Percentiles rank a stretch among this genome's conserved stretches.
These are phyloP conservation scores for Aepyceros melampus DNA, from an alignment of 2,113 vertebrate species.

Conservation along the genomic window DNA sequence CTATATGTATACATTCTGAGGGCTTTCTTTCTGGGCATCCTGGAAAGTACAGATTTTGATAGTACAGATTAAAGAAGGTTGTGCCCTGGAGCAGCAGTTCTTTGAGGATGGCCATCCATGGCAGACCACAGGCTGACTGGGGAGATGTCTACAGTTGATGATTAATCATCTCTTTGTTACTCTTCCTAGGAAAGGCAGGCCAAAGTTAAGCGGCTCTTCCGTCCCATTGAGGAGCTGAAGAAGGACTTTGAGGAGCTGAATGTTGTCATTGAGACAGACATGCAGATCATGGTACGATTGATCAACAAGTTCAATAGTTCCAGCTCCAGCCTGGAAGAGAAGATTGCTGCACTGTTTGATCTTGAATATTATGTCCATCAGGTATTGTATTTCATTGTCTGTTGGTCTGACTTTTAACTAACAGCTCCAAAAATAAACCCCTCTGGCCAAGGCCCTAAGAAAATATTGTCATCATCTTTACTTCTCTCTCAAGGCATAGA, in stretches of 20 bases:
- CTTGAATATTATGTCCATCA: conserved; percentile 97
- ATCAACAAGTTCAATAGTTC: conserved; percentile 89
- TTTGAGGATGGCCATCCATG: not conserved
- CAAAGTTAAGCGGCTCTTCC: conserved; percentile 79
- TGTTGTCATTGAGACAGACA: conserved; percentile 91
- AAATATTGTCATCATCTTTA: not conserved
- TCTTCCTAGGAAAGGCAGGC: conserved; percentile 71
- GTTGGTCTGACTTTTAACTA: not conserved
- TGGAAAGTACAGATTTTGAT: not conserved
- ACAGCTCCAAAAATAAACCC: not conserved
- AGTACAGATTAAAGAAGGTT: not conserved
- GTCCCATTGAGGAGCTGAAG: conserved; percentile 90
- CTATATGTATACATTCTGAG: not conserved
- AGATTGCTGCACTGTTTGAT: conserved; percentile 87
- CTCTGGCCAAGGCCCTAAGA: not conserved
- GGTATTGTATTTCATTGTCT: conserved; percentile 78
- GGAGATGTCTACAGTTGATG: not conserved
- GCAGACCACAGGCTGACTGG: not conserved
- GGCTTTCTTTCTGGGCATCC: not conserved
- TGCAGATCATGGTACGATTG: conserved; percentile 90
- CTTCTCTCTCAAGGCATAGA: not conserved
- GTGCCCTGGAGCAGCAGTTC: not conserved
- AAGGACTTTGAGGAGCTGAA: conserved; percentile 90
- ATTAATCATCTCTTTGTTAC: conserved; percentile 31
- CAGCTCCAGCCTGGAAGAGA: conserved; percentile 84